Evolutionary conservation across 1,140 invertebrate genomes (phyloP), one percentile per base, ranked within the genome.

Genomic region (Hydropsyche tenuis): DNA sequence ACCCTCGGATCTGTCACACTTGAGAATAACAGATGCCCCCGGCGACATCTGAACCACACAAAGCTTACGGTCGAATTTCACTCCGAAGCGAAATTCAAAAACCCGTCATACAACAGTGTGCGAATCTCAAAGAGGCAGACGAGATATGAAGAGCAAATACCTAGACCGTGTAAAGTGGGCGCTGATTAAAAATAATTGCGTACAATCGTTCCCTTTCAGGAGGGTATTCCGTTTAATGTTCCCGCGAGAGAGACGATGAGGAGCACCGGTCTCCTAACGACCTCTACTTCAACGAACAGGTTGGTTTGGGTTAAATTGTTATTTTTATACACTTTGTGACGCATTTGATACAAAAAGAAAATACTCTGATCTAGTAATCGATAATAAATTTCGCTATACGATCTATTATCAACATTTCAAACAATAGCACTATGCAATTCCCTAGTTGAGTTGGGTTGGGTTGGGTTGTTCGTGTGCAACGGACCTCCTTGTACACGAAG

Each of bases 141-240:
- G 22, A 56, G 56, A 23, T n/a, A n/a, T n/a, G 56, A 25, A 7
- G 30, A 43, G 30, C 30, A 20, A 14, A 11, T 18, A 37, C n/a
- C 56, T 20, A 62, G 56, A 62, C 6, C 23, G 43, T 4, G 22
- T n/a, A 45, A 68, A 43, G 42, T 27, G 65, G 45, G 16, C 51
- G 51, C 68, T 70, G 68, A 70, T 70, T 70, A 70, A 70, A 70
- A 70, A 60, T 70, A 70, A 70, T 70, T 70, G 68, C 68, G 20
- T 70, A 70, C 68, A 70, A 70, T 70, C 48, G 37, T 70, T 70
- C 37, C 48, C 68, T 70, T 70, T 70, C 68, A 70, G 27, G 25
- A 46, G 68, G 45, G 42, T 23, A 70, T 70, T 70, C 18, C 43
- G 30, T 56, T 70, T 70, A 70, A 70, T 70, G 42, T 70, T 56